Percentiles rank a stretch among this genome's conserved stretches.
Evolutionary conservation across 2,888 invertebrate genomes (phyloP).

Genomic region (Rotaria sp.): DNA sequence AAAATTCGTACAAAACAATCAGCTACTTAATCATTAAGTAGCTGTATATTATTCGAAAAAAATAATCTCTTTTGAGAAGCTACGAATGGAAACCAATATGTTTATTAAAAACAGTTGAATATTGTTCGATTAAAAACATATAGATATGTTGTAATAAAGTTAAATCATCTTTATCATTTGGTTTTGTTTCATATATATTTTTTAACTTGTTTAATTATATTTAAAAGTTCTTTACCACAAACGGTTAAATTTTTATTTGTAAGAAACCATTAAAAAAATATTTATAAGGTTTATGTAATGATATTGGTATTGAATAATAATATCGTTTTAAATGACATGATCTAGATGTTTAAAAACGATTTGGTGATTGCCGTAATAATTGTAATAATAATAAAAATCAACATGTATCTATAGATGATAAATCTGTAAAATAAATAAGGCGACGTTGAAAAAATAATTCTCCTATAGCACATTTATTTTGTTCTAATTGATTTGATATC

Average conservation of each 20-base stretch:
- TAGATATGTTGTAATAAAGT: conserved; percentile 36
- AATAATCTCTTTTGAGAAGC: too few relatives aligned
- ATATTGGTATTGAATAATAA: conserved; percentile 33
- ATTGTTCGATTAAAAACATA: conserved; percentile 30
- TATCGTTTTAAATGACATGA: conserved; percentile 30
- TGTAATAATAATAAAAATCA: background rate
- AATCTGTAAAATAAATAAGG: background rate
- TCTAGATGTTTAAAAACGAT: background rate
- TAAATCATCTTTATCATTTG: conserved; percentile 37
- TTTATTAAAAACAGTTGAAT: background rate
- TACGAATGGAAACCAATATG: conserved; percentile 27
- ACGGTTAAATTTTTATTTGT: conserved; percentile 29
- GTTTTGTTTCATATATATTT: conserved; percentile 27
- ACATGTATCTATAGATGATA: background rate
- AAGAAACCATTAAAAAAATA: conserved; percentile 32
- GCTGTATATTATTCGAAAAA: too few relatives aligned
- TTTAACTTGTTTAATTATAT: conserved; percentile 27
- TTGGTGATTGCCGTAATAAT: conserved; percentile 28
- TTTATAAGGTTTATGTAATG: conserved; percentile 29
- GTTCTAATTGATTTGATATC: background rate
- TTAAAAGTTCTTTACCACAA: conserved; percentile 31
- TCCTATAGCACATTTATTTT: background rate
- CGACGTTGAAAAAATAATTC: background rate
- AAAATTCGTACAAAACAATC: too few relatives aligned
- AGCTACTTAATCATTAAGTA: too few relatives aligned